These are phyloP conservation scores for Microctenopoma steveboyesi DNA, from an alignment of 2,797 vertebrate species.

Conservation along the genomic window DNA sequence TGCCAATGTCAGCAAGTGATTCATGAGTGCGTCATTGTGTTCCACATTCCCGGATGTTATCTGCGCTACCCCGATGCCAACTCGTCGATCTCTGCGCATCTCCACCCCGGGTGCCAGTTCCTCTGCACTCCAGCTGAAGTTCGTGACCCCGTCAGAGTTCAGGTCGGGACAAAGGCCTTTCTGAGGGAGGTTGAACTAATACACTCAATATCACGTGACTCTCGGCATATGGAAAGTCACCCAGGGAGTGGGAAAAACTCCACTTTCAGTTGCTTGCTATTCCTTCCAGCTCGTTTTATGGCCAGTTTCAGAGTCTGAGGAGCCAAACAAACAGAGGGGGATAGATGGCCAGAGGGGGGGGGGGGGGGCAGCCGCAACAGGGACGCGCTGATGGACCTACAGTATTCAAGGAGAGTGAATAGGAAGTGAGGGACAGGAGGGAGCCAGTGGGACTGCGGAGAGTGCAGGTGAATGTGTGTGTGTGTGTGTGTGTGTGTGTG, in stretches of 20 bases:
- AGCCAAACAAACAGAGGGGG: conserved; percentile 74
- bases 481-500: conserved; percentile 40
- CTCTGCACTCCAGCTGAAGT: conserved; percentile 54
- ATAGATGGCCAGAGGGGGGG: conserved; percentile 51
- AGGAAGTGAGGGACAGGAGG: conserved; percentile 51
- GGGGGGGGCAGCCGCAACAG: conserved; percentile 32
- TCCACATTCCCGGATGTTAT: conserved; percentile 77
- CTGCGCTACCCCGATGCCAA: conserved; percentile 67
- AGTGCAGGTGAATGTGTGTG: conserved; percentile 47
- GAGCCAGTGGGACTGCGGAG: conserved; percentile 36
- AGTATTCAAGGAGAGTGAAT: conserved; percentile 28
- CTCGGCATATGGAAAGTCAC: conserved; percentile 73
- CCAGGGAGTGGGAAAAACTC: conserved; percentile 74
- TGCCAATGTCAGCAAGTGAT: conserved; percentile 70
- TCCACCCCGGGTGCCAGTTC: conserved; percentile 57
- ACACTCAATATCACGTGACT: conserved; percentile 70
- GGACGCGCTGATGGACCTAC: conserved; percentile 31
- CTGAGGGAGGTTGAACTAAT: conserved; percentile 52
- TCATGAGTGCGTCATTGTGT: conserved; percentile 65
- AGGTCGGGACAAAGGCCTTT: conserved; percentile 68
- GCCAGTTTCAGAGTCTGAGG: conserved; percentile 58
- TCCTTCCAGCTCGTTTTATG: conserved; percentile 79
- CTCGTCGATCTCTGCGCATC: conserved; percentile 30
- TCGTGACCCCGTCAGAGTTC: conserved; percentile 69
- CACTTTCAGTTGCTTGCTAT: conserved; percentile 62